Conservation (phyloP, 1,140 invertebrate genomes). For the Pogonognathellus flavescens region DNA sequence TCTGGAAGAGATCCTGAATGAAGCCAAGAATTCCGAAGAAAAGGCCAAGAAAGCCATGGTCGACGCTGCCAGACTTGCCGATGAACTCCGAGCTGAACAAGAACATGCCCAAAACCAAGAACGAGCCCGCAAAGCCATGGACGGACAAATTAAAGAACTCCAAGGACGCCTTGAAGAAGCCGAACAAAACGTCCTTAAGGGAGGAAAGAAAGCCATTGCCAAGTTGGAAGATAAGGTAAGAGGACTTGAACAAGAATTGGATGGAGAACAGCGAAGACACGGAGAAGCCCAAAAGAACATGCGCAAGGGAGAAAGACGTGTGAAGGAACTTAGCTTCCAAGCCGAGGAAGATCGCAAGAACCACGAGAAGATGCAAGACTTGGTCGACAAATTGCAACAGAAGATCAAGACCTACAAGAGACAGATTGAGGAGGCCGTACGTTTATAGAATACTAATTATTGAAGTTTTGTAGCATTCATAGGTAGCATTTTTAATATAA, state of each 20-base stretch:
- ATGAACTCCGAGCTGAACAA: conserved; percentile 98
- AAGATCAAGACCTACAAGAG: conserved; percentile 99
- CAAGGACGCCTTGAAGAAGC: conserved; percentile 91
- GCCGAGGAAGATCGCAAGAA: conserved; percentile 98
- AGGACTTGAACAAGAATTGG: conserved; percentile 96
- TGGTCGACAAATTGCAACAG: conserved; percentile 98
- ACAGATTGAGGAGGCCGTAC: conserved; percentile 96
- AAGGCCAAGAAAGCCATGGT: conserved; percentile 99
- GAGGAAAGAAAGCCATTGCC: conserved; percentile 96
- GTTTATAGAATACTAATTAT: conserved; percentile 64
- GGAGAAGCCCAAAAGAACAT: conserved; percentile 96
- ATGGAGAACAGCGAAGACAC: conserved; percentile 83
- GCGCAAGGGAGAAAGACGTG: conserved; percentile 92
- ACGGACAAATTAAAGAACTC: conserved; percentile 97
- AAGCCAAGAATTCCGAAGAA: conserved; percentile 96
- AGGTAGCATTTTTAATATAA: too few relatives aligned
- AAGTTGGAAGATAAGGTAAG: conserved; percentile 95
- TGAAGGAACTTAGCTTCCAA: conserved; percentile 94
- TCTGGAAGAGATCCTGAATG: conserved; percentile 94
- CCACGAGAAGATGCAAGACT: conserved; percentile 96
- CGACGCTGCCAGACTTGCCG: conserved; percentile 95
- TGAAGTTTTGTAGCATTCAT: too few relatives aligned
- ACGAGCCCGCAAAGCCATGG: conserved; percentile 96
- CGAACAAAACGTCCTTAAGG: conserved; percentile 96
- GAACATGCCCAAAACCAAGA: conserved; percentile 98